Conservation (phyloP, 2,888 invertebrate genomes). For the Synanthedon tipuliformis region DNA sequence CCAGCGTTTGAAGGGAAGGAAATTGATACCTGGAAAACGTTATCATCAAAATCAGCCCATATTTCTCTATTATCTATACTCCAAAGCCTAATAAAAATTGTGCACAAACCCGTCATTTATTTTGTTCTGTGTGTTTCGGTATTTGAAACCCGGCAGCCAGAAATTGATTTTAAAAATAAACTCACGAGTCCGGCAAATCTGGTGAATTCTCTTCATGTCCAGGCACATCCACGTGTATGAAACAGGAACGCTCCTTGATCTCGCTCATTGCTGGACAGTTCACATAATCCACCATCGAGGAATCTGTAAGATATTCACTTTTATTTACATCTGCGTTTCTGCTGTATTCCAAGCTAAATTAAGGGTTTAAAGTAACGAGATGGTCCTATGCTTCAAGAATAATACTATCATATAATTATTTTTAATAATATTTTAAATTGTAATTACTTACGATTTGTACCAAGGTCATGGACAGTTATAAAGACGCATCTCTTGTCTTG, state of each 20-base stretch:
- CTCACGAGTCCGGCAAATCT: conserved; percentile 80
- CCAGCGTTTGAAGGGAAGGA: conserved; percentile 84
- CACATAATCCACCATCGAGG: conserved; percentile 85
- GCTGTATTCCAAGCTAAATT: too few species aligned
- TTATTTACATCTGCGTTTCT: too few species aligned
- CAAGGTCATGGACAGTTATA: conserved; percentile 89
- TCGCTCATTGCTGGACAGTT: conserved; percentile 85
- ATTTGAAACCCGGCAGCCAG: neutral
- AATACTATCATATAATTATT: neutral
- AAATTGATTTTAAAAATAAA: conserved; percentile 7
- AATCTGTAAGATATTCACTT: conserved; percentile 64
- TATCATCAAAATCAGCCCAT: neutral
- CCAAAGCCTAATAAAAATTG: too few species aligned
- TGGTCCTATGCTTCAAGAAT: too few species aligned
- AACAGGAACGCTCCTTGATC: conserved; percentile 86
- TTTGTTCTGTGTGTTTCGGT: too few species aligned
- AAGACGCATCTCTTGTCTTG: conserved; percentile 86
- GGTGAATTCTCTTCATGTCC: conserved; percentile 88
- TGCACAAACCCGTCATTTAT: too few species aligned
- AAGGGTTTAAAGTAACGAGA: too few species aligned
- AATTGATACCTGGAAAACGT: conserved; percentile 75
- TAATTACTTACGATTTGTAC: conserved; percentile 78
- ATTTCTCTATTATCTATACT: too few species aligned
- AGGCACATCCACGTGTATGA: conserved; percentile 88
- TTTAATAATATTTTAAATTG: neutral